Evolutionary conservation across 2,113 vertebrate genomes (phyloP).

Genomic region (Neomonachus schauinslandi): DNA sequence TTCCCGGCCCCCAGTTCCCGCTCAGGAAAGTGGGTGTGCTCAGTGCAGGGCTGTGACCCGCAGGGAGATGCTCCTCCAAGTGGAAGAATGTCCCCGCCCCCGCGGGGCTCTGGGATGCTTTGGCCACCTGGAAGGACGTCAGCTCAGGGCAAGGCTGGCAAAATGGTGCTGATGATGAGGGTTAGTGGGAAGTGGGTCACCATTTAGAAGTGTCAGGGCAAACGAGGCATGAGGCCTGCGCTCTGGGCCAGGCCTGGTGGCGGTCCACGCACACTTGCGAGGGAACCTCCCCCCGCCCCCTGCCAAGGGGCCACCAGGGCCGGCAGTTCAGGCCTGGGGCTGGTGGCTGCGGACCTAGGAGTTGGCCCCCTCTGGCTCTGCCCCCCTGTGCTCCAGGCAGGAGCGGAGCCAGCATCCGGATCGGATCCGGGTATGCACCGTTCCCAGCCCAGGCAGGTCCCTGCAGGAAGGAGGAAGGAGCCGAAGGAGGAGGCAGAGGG

Average conservation of each 20-base stretch:
- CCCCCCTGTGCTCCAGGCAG: not conserved
- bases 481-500: not conserved
- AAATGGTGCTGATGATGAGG: not conserved
- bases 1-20: not conserved
- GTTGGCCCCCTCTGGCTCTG: not conserved
- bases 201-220: not conserved
- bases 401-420: not conserved
- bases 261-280: not conserved
- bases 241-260: not conserved
- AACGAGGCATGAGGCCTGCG: not conserved
- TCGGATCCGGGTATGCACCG: not conserved
- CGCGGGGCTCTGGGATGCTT: not conserved
- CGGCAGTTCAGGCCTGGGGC: not conserved
- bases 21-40: not conserved
- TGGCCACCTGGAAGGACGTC: not conserved
- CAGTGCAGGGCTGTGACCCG: not conserved
- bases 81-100: not conserved
- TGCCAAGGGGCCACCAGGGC: not conserved
- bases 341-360: not conserved
- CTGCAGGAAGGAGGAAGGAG: constrained; percentile 71
- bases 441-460: constrained; percentile 43
- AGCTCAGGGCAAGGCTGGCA: not conserved
- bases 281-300: not conserved
- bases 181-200: not conserved
- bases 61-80: not conserved